phyloP scores from a whole-genome alignment of 2,888 invertebrate species.

The Ophioninae sp. region DNA sequence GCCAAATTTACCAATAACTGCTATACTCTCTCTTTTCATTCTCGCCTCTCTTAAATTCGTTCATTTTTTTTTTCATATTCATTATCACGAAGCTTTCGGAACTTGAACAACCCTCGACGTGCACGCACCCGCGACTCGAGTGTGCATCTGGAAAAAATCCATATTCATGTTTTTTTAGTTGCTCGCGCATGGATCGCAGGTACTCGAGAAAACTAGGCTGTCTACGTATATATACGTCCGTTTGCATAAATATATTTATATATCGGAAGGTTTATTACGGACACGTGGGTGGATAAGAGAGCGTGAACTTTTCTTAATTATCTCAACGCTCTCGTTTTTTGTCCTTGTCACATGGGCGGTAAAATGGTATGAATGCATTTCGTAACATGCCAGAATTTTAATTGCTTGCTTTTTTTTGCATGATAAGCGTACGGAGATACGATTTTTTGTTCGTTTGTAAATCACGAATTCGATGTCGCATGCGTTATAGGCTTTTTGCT shows the following conservation, averaged over 20 bases:
- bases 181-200: constrained; percentile 35
- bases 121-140: constrained; percentile 34
- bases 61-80: background rate
- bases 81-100: constrained; percentile 28
- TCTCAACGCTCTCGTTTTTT: constrained; percentile 15
- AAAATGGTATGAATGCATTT: constrained; percentile 9
- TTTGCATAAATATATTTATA: constrained; percentile 2
- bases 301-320: constrained; percentile 50
- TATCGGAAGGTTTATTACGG: constrained; percentile 27
- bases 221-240: constrained; percentile 16
- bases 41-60: background rate
- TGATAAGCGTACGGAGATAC: background rate
- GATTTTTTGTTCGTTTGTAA: constrained; percentile 1
- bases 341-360: background rate
- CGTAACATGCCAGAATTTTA: constrained; percentile 5
- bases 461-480: background rate
- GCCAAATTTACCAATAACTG: background rate
- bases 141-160: constrained; percentile 38
- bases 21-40: background rate
- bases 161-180: constrained; percentile 57
- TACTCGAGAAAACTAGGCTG: constrained; percentile 33
- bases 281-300: constrained; percentile 46
- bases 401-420: constrained; percentile 4
- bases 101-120: constrained; percentile 29
- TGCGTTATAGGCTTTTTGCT: background rate